phyloP scores from a whole-genome alignment of 2,113 vertebrate species.

The Ranitomeya imitator region DNA sequence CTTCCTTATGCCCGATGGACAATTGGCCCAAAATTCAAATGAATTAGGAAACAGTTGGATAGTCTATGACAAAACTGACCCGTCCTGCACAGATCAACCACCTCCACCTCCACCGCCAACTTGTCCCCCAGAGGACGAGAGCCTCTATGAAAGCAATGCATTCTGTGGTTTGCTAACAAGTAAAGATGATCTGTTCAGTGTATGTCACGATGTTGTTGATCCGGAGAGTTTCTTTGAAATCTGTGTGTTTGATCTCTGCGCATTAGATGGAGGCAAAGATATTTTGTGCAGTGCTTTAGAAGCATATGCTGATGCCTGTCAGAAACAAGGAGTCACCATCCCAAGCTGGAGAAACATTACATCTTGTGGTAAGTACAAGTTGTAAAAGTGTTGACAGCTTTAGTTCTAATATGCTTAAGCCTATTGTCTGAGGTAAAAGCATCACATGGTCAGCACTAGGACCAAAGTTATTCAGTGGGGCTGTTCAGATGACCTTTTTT shows the following conservation, averaged over 20 bases:
- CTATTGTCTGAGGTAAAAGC: no score
- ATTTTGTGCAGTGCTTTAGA: constrained; percentile 72
- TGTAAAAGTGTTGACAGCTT: neutral
- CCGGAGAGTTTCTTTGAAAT: constrained; percentile 72
- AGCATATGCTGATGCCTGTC: constrained; percentile 72
- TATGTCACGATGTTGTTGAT: constrained; percentile 69
- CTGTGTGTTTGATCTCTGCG: constrained; percentile 78
- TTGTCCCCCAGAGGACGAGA: constrained; percentile 60
- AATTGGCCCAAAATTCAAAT: constrained; percentile 60
- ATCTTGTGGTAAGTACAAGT: constrained; percentile 74
- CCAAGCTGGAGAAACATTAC: constrained; percentile 75
- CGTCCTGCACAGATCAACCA: constrained; percentile 62
- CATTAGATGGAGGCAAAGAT: constrained; percentile 57
- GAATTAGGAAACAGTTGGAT: constrained; percentile 73
- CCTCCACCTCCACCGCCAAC: constrained; percentile 60
- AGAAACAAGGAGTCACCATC: constrained; percentile 55
- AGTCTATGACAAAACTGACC: constrained; percentile 48
- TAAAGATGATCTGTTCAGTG: constrained; percentile 70
- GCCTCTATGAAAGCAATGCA: constrained; percentile 65
- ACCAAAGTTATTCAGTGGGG: no score
- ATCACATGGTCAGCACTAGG: no score
- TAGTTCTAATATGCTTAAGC: neutral
- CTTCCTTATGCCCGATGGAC: constrained; percentile 66
- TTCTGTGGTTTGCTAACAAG: constrained; percentile 76
- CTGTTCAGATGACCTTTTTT: no score